Percentiles rank a stretch among this genome's conserved stretches.
These are phyloP conservation scores for Bettongia penicillata DNA, from an alignment of 2,113 vertebrate genomes.

Conservation along the genomic window DNA sequence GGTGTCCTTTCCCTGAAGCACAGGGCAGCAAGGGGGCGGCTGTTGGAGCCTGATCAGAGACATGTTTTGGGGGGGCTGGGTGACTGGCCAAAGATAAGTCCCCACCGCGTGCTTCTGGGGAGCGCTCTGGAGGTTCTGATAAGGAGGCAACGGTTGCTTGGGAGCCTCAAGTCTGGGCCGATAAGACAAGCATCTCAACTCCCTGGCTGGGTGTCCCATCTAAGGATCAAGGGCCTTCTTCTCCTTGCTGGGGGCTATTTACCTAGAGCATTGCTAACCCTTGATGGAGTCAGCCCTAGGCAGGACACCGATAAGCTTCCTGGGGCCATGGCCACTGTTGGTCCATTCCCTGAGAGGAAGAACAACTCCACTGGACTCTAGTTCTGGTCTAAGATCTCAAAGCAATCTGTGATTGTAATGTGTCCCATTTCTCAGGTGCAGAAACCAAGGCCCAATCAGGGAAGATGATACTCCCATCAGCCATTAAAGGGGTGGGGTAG, in stretches of 20 bases:
- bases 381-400: not conserved
- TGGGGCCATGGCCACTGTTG: not conserved
- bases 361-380: not conserved
- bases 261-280: not conserved
- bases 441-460: not conserved
- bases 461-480: not conserved
- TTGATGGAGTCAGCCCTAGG: not conserved
- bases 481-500: not conserved
- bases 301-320: not conserved
- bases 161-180: slow-evolving; percentile 74
- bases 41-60: slow-evolving; percentile 75
- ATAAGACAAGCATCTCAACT: slow-evolving; percentile 84
- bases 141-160: slow-evolving; percentile 77
- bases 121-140: slow-evolving; percentile 79
- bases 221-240: not conserved
- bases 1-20: slow-evolving; percentile 31
- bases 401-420: not conserved
- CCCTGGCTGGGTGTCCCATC: slow-evolving; percentile 15
- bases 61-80: slow-evolving; percentile 69
- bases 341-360: not conserved
- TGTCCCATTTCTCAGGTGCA: not conserved
- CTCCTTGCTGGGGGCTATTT: not conserved
- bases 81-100: slow-evolving; percentile 78
- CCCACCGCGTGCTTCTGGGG: slow-evolving; percentile 77
- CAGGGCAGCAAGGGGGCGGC: slow-evolving; percentile 46